Conservation (phyloP, 1,140 invertebrate genomes). For the Dreissena rostriformis region DNA sequence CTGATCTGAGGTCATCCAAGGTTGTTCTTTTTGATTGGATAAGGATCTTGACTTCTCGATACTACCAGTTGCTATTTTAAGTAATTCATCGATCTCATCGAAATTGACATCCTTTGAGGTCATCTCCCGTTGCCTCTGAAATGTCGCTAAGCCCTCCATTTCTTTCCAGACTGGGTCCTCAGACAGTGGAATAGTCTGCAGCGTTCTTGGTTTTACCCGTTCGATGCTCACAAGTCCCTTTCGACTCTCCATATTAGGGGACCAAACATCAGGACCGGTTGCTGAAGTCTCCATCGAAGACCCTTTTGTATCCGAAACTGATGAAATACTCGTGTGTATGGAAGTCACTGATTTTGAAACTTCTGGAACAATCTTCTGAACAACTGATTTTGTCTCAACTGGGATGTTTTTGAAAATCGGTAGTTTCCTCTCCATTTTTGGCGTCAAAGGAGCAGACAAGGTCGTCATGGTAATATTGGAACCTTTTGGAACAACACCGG, state of each 20-base stretch:
- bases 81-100: constrained; percentile 52
- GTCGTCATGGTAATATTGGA: constrained; percentile 11
- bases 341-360: too few relatives aligned
- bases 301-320: too few relatives aligned
- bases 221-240: constrained; percentile 77
- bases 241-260: constrained; percentile 74
- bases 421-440: constrained; percentile 56
- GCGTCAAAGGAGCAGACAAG: constrained; percentile 5
- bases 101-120: constrained; percentile 17
- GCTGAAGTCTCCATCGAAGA: not conserved
- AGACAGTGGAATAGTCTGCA: constrained; percentile 78
- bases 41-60: constrained; percentile 16
- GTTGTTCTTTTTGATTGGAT: not conserved
- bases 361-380: too few relatives aligned
- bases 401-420: constrained; percentile 41
- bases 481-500: constrained; percentile 31
- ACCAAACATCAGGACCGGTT: constrained; percentile 72
- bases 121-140: constrained; percentile 57
- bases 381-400: constrained; percentile 29
- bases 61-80: constrained; percentile 44
- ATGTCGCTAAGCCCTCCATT: constrained; percentile 77
- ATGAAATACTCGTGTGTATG: too few relatives aligned
- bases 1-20: not conserved
- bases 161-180: constrained; percentile 78
- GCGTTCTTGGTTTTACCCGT: constrained; percentile 74